Base-by-base conservation (phyloP, 2,797 vertebrate genomes). In the Megaceryle alcyon region DNA sequence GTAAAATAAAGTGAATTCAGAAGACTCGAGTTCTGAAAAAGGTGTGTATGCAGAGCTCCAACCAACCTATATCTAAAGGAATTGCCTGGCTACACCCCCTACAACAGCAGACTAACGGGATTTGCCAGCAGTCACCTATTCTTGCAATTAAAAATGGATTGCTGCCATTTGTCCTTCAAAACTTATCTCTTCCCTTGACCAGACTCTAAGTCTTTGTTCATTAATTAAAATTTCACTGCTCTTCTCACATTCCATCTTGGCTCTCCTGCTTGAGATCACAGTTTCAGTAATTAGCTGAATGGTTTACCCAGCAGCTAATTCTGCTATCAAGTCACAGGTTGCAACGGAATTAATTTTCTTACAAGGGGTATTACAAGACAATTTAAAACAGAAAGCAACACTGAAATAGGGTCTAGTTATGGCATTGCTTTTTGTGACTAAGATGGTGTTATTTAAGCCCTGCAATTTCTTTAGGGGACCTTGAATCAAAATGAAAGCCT, bases 211-310 rank as follows among this genome's bases (percentile, higher is more conserved):
- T 9, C 84, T 83, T 77, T 65, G 48, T 63, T 86, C 68, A 31
- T 91, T 91, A 92, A 92, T 90, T 94, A 93, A 95, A 93, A 78
- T 49, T 73, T 19, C 85, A 87, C 69, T 61, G 37, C 61, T 95
- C 69, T 37, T 85, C 82, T 79, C 63, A 33, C 41, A 72, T 64
- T 84, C 63, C 37, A 77, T 82, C 85, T 84, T 88, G 91, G 86
- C 53, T 80, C n/a, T 88, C 56, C 41, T 56, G 53, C 14, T 60
- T 35, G 63, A 88, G 91, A 86, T 60, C 80, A 59, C 59, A 59
- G 80, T 77, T 94, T 71, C 80, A 68, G 60, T 94, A 93, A 95
- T 95, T 90, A 92, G 90, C 26, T 23, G 80, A 91, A 73, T 60
- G 39, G 51, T 80, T 92, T 87, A 76, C 56, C 63, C 76, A 56